These are phyloP conservation scores for Clivina fossor DNA, from an alignment of 2,888 invertebrate genomes.

Conservation along the genomic window DNA sequence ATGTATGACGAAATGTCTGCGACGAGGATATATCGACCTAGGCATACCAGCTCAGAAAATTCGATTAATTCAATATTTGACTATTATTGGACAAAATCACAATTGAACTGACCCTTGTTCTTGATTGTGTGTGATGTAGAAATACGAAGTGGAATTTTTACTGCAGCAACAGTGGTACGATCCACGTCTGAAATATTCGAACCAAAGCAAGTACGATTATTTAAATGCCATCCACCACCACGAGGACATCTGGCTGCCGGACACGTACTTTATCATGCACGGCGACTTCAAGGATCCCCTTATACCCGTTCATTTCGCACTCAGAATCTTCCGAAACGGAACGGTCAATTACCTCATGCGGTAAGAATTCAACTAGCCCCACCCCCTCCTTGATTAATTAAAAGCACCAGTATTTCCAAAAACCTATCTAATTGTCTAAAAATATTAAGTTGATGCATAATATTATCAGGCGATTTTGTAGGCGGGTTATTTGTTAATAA, in stretches of 20 bases:
- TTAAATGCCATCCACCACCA: slow-evolving; percentile 92
- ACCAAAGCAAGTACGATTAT: slow-evolving; percentile 84
- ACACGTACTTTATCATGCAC: slow-evolving; percentile 95
- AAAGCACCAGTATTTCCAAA: too few relatives aligned
- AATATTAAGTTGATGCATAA: too few relatives aligned
- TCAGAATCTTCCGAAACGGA: slow-evolving; percentile 89
- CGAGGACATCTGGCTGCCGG: slow-evolving; percentile 90
- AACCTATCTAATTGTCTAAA: too few relatives aligned
- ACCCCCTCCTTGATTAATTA: too few relatives aligned
- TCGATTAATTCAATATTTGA: too few relatives aligned
- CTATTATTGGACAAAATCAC: too few relatives aligned
- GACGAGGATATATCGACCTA: too few relatives aligned
- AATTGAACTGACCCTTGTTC: not conserved
- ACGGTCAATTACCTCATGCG: slow-evolving; percentile 93
- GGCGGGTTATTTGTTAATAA: too few relatives aligned
- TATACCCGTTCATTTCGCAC: slow-evolving; percentile 90
- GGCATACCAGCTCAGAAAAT: too few relatives aligned
- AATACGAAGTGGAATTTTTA: slow-evolving; percentile 95
- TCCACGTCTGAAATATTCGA: slow-evolving; percentile 83
- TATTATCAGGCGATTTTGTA: too few relatives aligned
- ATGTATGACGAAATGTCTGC: too few relatives aligned
- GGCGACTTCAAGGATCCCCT: slow-evolving; percentile 94
- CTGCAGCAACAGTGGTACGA: slow-evolving; percentile 94
- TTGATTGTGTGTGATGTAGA: slow-evolving; percentile 60
- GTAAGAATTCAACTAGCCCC: slow-evolving; percentile 52